A percentile compares a stretch with the other conserved stretches of the same genome.
Evolutionary conservation across 2,113 vertebrate genomes (phyloP).

Genomic region (Sorex fumeus): DNA sequence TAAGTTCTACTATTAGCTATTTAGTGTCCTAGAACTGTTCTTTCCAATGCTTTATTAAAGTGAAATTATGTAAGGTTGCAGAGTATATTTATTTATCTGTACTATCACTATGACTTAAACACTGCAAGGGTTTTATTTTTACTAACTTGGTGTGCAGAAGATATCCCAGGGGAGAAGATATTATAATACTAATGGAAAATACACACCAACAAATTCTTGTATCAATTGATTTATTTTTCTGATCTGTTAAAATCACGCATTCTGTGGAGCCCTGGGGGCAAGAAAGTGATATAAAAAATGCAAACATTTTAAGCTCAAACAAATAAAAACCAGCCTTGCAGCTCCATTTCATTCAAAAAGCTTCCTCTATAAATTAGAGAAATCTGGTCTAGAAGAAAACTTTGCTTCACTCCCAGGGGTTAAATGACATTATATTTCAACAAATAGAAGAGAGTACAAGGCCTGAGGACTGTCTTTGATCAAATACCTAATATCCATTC

Average conservation of each 20-base stretch:
- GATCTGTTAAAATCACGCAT: constrained; percentile 57
- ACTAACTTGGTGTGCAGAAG: constrained; percentile 64
- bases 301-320: constrained; percentile 73
- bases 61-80: neutral
- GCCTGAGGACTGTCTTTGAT: constrained; percentile 58
- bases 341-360: constrained; percentile 60
- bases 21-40: neutral
- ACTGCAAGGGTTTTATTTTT: neutral
- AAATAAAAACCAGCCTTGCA: constrained; percentile 71
- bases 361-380: constrained; percentile 65
- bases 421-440: constrained; percentile 73
- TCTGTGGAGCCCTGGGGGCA: constrained; percentile 1
- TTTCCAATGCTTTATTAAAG: constrained; percentile 3
- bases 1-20: neutral
- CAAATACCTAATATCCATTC: constrained; percentile 59
- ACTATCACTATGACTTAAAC: constrained; percentile 40
- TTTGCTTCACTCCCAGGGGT: constrained; percentile 40
- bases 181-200: constrained; percentile 62
- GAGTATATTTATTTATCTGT: constrained; percentile 20
- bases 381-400: constrained; percentile 51
- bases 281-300: constrained; percentile 60
- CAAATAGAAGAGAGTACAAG: constrained; percentile 46
- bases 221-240: constrained; percentile 73
- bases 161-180: constrained; percentile 7
- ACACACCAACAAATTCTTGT: constrained; percentile 58